Conservation (phyloP, 2,797 vertebrate genomes). For the Spondyliosoma cantharus region DNA sequence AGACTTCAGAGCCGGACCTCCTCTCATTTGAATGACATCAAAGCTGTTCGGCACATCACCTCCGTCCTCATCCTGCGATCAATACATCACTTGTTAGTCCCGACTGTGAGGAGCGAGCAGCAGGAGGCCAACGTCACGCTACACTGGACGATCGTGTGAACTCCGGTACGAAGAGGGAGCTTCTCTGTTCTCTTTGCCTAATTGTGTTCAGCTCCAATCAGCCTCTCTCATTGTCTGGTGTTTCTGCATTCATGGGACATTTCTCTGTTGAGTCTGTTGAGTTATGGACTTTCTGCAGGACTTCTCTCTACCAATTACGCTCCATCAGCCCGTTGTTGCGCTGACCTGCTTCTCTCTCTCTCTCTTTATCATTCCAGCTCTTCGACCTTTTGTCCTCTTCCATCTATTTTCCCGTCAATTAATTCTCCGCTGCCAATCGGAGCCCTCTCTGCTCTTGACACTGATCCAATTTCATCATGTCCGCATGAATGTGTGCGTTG, state of each 20-base stretch:
- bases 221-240: constrained; percentile 18
- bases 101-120: neutral
- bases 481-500: neutral
- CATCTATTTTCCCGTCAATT: constrained; percentile 43
- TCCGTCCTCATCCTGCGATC: neutral
- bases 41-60: no score
- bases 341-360: constrained; percentile 20
- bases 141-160: no score
- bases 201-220: constrained; percentile 43
- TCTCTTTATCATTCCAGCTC: constrained; percentile 3
- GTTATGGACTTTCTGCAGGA: constrained; percentile 1
- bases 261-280: neutral
- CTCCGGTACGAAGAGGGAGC: no score
- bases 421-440: neutral
- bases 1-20: no score
- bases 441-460: neutral
- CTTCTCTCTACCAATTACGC: constrained; percentile 5
- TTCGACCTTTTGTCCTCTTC: constrained; percentile 30
- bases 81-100: neutral
- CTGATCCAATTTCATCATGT: constrained; percentile 10
- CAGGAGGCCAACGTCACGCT: neutral
- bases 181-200: constrained; percentile 17
- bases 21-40: no score
- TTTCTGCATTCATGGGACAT: constrained; percentile 16
- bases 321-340: neutral